Evolutionary conservation across 2,797 vertebrate genomes (phyloP).

Genomic region (Brotula barbata): DNA sequence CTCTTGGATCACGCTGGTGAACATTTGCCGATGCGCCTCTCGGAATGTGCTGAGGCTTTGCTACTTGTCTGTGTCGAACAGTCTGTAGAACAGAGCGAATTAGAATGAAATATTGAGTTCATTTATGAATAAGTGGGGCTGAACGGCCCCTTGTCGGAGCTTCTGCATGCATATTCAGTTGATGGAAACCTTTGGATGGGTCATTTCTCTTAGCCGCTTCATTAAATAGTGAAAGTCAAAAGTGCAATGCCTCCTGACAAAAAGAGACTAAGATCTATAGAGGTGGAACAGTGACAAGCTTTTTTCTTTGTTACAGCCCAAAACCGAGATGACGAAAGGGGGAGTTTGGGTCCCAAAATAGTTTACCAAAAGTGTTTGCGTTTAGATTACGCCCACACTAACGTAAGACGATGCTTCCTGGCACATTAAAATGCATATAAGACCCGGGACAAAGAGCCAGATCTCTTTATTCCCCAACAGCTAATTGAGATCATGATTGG

Average conservation of each 20-base stretch:
- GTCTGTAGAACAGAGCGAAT: slow-evolving; percentile 69
- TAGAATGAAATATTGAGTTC: slow-evolving; percentile 80
- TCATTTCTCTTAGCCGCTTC: slow-evolving; percentile 80
- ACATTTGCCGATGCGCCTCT: slow-evolving; percentile 51
- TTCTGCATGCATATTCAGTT: slow-evolving; percentile 74
- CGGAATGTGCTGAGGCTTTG: slow-evolving; percentile 41
- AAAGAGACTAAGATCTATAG: slow-evolving; percentile 52
- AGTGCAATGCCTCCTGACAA: slow-evolving; percentile 65
- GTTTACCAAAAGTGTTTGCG: slow-evolving; percentile 15
- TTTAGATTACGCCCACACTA: background rate
- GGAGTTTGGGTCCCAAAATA: slow-evolving; percentile 25
- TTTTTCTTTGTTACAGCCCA: slow-evolving; percentile 34
- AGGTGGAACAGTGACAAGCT: slow-evolving; percentile 38
- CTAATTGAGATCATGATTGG: slow-evolving; percentile 50
- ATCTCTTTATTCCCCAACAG: slow-evolving; percentile 43
- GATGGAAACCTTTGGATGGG: slow-evolving; percentile 78
- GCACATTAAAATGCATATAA: background rate
- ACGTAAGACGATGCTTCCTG: background rate
- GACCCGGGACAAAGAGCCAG: slow-evolving; percentile 24
- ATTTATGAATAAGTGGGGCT: slow-evolving; percentile 81
- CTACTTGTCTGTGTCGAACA: slow-evolving; percentile 66
- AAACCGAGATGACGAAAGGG: slow-evolving; percentile 38
- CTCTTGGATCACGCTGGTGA: slow-evolving; percentile 45
- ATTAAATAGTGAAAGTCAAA: slow-evolving; percentile 81
- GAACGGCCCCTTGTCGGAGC: slow-evolving; percentile 74